Conservation (phyloP, 2,797 vertebrate genomes). For the Esox masquinongy region DNA sequence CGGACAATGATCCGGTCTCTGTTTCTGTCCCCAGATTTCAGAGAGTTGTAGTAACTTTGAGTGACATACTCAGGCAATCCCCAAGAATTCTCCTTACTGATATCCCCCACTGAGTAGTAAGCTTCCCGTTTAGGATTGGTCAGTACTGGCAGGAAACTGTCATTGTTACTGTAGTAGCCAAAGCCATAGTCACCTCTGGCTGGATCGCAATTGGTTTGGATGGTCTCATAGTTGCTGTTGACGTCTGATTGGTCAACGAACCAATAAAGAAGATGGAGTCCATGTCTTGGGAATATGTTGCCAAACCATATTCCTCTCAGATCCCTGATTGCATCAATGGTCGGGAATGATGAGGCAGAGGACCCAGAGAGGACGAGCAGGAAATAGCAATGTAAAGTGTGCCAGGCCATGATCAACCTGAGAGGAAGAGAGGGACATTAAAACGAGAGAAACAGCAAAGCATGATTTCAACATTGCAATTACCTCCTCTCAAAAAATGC, state of each 20-base stretch:
- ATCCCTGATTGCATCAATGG: background rate
- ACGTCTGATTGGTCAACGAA: constrained; percentile 3
- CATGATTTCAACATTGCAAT: background rate
- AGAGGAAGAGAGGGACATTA: background rate
- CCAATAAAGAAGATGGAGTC: constrained; percentile 19
- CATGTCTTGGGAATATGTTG: constrained; percentile 13
- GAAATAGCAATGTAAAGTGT: background rate
- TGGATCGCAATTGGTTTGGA: constrained; percentile 1
- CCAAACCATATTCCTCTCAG: constrained; percentile 11
- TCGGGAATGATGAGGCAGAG: background rate
- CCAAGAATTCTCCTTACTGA: background rate
- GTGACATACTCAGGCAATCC: constrained; percentile 9
- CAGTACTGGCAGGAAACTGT: constrained; percentile 6
- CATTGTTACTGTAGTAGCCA: background rate
- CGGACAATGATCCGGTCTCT: constrained; percentile 5
- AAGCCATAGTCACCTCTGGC: constrained; percentile 8
- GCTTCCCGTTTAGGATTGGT: background rate
- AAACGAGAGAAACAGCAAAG: background rate
- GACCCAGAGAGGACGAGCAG: background rate
- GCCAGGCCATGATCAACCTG: constrained; percentile 17
- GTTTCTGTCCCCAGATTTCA: constrained; percentile 9
- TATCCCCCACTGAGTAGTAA: constrained; percentile 7
- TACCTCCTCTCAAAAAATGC: background rate
- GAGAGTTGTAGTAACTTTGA: constrained; percentile 4
- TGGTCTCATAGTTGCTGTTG: background rate